Evolutionary conservation across 2,888 invertebrate genomes (phyloP), one percentile per base, ranked within the genome.

Genomic region (Agrotis puta): DNA sequence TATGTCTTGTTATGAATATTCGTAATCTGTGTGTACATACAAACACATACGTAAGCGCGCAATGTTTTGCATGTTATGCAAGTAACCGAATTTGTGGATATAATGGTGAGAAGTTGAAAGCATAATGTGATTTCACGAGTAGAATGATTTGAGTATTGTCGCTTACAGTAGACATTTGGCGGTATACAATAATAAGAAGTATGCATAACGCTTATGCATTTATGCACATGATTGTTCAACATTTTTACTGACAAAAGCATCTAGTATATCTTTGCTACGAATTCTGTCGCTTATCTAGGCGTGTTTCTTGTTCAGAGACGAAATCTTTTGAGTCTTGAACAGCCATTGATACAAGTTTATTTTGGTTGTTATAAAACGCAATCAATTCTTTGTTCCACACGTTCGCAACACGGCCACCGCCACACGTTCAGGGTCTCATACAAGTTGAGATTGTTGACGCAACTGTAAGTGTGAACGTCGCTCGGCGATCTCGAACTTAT

Each of bases 391-490:
- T 95, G 92, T 96, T 95, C 91, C 95, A 95, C 95, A 92, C 95
- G 93, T 92, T 91, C 94, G 88, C 91, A 88, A 89, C 84, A 77
- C 92, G 94, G 92, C 91, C 91, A 83, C 86, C 91, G 90, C 92
- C 86, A 87, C 92, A 89, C 91, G 89, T 88, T 89, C 95, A 96
- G 96, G 94, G 94, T 93, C 94, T 92, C 93, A 91, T 94, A 90
- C 94, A 94, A 94, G 96, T 95, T 94, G 95, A 95, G 92, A 94
- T 95, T 93, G 91, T 95, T 91, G 92, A 96, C 86, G 92, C 96
- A 90, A 96, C 94, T 96, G 97, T 97, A 96, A 97, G 97, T 97
- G 89, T 90, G 92, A 89, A 87, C 88, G 89, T 89, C 91, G 88
- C 88, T 89, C 90, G 89, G 88, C 92, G 90, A 91, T 91, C 90